Evolutionary conservation across 2,113 vertebrate species (phyloP), one percentile per base, ranked within the genome.

Genomic region (Lasiurus cinereus): DNA sequence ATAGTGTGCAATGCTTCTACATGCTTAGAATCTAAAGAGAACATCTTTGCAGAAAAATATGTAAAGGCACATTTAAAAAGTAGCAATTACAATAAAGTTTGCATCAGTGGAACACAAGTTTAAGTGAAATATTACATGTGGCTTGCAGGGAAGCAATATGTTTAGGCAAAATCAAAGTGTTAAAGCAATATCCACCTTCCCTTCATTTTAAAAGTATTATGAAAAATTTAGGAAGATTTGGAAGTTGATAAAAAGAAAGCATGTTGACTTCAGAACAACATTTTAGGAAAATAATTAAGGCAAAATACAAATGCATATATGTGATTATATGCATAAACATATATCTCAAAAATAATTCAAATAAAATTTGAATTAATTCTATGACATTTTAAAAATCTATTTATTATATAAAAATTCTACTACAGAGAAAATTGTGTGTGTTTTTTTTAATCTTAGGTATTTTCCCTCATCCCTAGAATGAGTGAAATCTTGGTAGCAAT

Each of bases 51-150:
- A 83, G 29, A 29, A 56, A 92, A 90, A 56, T 54, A 39, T 2
- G 2, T 56, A 85, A 94, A 64, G 69, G 1, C 4, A 43, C 7
- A 70, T 22, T 89, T 74, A 74, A 91, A 22, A 96, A 88, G 83
- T 50, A 21, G 21, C 33, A 78, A 80, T 62, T 89, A 56, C 33
- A 52, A 29, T 27, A 59, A 43, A 67, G 24, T n/a, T 69, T 31
- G 36, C 5, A 69, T 62, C 54, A 83, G 24, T 48, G 64, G 83
- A 91, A 78, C 15, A 54, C 11, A 22, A 77, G 31, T 56, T 52
- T 86, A 91, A 80, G 48, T 91, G 79, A 72, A 94, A 91, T 91
- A 86, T 27, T 86, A n/a, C 48, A 11, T 39, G 1, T 93, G 56
- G 8, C 31, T 90, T 88, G 2, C 18, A 91, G 5, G 50, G 22